A percentile compares a stretch with the other conserved stretches of the same genome.
Conservation (phyloP, 53 echinoderm and acorn worm genomes). For the Patiria pectinifera region DNA sequence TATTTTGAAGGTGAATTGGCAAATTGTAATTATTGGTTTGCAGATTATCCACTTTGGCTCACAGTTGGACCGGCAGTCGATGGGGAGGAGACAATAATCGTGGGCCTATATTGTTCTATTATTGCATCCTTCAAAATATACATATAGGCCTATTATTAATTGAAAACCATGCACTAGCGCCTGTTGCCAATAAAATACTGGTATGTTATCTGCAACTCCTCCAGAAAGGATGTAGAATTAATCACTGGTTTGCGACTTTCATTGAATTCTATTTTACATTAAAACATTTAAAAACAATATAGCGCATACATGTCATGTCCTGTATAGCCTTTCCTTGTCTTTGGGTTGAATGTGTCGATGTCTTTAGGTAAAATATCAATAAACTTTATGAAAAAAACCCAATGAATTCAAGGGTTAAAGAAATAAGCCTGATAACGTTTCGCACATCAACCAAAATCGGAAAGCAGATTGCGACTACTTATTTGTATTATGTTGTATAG, state of each 20-base stretch:
- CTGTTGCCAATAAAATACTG: background rate
- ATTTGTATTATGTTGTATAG: no score
- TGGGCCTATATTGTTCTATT: background rate
- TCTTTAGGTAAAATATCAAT: no score
- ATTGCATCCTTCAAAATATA: background rate
- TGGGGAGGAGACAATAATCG: background rate
- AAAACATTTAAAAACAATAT: no score
- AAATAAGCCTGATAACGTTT: no score
- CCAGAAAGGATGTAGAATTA: background rate
- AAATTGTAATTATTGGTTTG: conserved; percentile 37
- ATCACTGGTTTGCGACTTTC: background rate
- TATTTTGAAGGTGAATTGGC: conserved; percentile 26
- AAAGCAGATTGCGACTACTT: no score
- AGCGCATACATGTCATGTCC: no score
- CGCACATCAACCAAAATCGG: no score
- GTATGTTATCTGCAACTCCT: background rate
- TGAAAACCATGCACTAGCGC: background rate
- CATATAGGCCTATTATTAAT: conserved; percentile 13
- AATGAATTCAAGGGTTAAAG: no score
- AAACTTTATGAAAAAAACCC: no score
- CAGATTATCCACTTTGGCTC: conserved; percentile 7
- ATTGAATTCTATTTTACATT: background rate
- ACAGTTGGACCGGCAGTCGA: background rate
- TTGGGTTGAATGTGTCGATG: no score
- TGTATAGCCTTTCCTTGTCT: no score